Evolutionary conservation across 2,888 invertebrate genomes (phyloP).

Genomic region (Copidosoma aretas): DNA sequence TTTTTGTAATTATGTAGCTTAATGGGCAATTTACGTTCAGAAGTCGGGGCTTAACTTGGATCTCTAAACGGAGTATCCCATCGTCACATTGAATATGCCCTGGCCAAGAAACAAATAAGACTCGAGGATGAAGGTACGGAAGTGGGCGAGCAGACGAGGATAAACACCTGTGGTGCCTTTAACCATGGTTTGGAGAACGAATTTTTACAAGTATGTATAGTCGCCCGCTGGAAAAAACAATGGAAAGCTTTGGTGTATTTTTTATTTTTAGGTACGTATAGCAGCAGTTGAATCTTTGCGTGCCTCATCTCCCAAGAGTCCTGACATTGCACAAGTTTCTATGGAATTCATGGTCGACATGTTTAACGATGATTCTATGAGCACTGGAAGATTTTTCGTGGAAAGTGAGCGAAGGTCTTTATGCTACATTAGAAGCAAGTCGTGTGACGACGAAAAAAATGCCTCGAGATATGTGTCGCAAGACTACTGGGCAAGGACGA

Average conservation of each 20-base stretch:
- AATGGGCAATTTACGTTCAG: conserved; percentile 90
- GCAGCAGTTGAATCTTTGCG: conserved; percentile 95
- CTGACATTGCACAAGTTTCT: conserved; percentile 85
- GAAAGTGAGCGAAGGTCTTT: conserved; percentile 91
- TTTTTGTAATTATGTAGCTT: conserved; percentile 94
- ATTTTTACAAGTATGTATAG: conserved; percentile 72
- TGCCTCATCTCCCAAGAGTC: conserved; percentile 81
- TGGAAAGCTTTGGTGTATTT: too few species aligned
- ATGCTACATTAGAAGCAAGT: conserved; percentile 86
- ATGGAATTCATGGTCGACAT: conserved; percentile 98
- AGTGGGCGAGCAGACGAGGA: conserved; percentile 71
- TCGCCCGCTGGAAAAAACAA: too few species aligned
- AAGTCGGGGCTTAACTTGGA: conserved; percentile 86
- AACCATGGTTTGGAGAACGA: conserved; percentile 99
- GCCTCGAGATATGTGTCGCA: conserved; percentile 90
- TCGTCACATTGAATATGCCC: conserved; percentile 90
- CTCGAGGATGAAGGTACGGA: conserved; percentile 58
- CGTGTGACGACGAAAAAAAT: conserved; percentile 85
- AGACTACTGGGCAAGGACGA: conserved; percentile 81
- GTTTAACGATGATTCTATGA: conserved; percentile 98
- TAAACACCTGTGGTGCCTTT: conserved; percentile 89
- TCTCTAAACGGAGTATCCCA: conserved; percentile 86
- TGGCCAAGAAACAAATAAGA: conserved; percentile 84
- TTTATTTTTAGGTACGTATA: conserved; percentile 77
- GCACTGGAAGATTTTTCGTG: conserved; percentile 96